Evolutionary conservation across 2,797 vertebrate species (phyloP).

Genomic region (Scyliorhinus canicula): DNA sequence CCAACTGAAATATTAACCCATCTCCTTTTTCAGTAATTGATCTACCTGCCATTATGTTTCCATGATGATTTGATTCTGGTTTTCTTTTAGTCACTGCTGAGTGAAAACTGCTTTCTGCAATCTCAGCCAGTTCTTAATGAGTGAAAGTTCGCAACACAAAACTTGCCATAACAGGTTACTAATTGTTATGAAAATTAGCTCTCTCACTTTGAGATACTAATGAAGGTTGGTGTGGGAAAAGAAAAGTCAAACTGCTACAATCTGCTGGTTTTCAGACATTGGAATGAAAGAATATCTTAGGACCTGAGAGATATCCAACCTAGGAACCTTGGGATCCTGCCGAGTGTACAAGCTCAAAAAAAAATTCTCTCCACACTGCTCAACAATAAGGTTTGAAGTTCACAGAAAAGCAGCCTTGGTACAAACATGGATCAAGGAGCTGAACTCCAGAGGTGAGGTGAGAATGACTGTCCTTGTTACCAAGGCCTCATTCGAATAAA

Average conservation of each 20-base stretch:
- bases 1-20: background rate
- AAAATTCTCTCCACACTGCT: background rate
- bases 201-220: background rate
- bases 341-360: background rate
- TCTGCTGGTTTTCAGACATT: background rate
- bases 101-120: background rate
- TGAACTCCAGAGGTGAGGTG: too few relatives aligned
- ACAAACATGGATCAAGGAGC: too few relatives aligned
- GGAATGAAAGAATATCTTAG: background rate
- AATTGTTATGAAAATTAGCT: background rate
- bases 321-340: background rate
- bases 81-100: background rate
- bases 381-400: background rate
- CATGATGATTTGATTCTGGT: too few relatives aligned
- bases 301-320: background rate
- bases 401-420: background rate
- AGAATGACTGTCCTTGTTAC: too few relatives aligned
- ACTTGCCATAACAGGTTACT: background rate
- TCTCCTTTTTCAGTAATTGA: background rate
- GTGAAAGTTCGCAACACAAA: background rate
- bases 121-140: background rate
- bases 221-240: background rate
- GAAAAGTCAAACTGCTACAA: background rate
- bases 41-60: background rate
- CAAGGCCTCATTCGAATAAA: too few relatives aligned